A percentile compares a stretch with the other conserved stretches of the same genome.
Conservation (phyloP, 2,797 vertebrate species). For the Toxotes lorentzi region DNA sequence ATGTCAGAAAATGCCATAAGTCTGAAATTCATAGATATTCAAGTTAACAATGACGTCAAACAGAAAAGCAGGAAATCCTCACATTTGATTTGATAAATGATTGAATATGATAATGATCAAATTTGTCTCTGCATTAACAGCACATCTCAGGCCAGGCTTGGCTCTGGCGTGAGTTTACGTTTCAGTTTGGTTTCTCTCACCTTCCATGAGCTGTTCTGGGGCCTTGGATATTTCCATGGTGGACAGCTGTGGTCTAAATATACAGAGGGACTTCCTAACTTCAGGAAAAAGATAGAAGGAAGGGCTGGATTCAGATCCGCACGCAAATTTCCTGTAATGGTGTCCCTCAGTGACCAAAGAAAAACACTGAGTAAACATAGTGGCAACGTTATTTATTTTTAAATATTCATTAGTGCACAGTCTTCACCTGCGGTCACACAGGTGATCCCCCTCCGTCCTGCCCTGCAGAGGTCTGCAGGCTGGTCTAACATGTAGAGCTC, state of each 20-base stretch:
- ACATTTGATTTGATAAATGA: too few relatives aligned
- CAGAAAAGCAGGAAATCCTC: neutral
- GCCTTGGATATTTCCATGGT: constrained; percentile 79
- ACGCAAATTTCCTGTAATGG: constrained; percentile 66
- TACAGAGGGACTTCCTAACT: constrained; percentile 78
- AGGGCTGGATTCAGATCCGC: constrained; percentile 60
- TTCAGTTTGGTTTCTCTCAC: constrained; percentile 27
- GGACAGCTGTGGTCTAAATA: constrained; percentile 87
- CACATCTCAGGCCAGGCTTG: neutral
- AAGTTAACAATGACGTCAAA: neutral
- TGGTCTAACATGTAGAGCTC: neutral
- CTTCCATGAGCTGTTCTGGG: constrained; percentile 55
- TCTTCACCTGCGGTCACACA: neutral
- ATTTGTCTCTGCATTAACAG: neutral
- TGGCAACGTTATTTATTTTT: neutral
- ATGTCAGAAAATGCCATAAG: too few relatives aligned
- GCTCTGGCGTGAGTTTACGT: constrained; percentile 7
- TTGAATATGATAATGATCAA: neutral
- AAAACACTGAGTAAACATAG: constrained; percentile 24
- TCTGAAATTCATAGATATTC: too few relatives aligned
- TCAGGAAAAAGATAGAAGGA: constrained; percentile 81
- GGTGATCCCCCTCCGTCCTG: neutral
- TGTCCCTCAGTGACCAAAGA: constrained; percentile 24
- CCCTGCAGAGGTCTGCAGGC: neutral
- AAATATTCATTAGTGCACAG: neutral